A percentile compares a stretch with the other conserved stretches of the same genome.
These are phyloP conservation scores for Mystacornis crossleyi DNA, from an alignment of 2,113 vertebrate species.

Conservation along the genomic window DNA sequence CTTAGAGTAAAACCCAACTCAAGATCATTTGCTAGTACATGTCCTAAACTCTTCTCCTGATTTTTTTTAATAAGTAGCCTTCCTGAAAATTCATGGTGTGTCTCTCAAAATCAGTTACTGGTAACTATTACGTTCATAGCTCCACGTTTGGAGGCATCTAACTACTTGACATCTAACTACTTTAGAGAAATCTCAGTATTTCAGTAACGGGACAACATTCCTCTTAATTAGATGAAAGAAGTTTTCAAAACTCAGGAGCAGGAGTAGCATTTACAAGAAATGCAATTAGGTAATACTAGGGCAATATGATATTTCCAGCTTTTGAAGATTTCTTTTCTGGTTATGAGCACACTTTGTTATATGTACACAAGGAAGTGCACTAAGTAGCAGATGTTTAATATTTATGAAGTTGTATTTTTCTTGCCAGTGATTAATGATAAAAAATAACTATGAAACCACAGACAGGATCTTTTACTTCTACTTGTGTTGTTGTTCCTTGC, in stretches of 20 bases:
- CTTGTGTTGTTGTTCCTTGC: not conserved
- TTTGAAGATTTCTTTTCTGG: conserved; percentile 5
- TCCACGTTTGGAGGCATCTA: not conserved
- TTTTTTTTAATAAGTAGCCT: not conserved
- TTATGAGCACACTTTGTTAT: not conserved
- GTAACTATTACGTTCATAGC: not conserved
- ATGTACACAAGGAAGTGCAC: not conserved
- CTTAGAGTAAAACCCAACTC: not conserved
- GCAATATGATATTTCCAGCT: not conserved
- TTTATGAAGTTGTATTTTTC: conserved; percentile 14
- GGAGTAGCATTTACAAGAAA: not conserved
- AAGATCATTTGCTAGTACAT: not conserved
- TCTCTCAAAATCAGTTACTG: not conserved
- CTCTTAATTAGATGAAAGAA: not conserved
- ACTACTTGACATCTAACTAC: not conserved
- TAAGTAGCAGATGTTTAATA: conserved; percentile 5
- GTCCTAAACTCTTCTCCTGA: not conserved
- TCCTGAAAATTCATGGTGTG: not conserved
- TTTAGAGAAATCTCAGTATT: not conserved
- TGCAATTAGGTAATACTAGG: not conserved
- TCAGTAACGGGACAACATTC: not conserved
- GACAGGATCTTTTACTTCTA: conserved; percentile 15
- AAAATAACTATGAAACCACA: not conserved
- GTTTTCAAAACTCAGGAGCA: not conserved
- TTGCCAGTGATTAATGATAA: not conserved